These are phyloP conservation scores for Dynastes hyllus DNA, from an alignment of 2,888 invertebrate genomes.

Conservation along the genomic window DNA sequence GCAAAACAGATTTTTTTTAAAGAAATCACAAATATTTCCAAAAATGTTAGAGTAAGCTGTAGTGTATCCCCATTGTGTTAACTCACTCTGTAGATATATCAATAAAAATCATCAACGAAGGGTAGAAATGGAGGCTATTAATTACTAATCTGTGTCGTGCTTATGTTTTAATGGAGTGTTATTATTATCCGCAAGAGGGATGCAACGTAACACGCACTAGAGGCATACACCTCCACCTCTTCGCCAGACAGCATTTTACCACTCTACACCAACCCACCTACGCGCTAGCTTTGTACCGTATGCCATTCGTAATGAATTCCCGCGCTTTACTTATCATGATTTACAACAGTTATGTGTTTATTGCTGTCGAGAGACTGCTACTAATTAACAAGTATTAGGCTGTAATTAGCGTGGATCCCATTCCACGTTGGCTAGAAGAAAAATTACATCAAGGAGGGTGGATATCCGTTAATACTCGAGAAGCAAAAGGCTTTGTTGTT, in stretches of 20 bases:
- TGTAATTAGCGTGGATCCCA: conserved; percentile 60
- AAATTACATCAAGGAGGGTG: conserved; percentile 51
- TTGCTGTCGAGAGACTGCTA: conserved; percentile 61
- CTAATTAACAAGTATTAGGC: conserved; percentile 64
- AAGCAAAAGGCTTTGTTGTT: too few relatives aligned
- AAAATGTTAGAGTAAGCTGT: too few relatives aligned
- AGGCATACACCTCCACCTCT: conserved; percentile 58
- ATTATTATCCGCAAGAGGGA: conserved; percentile 63
- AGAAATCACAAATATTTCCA: too few relatives aligned
- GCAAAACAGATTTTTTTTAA: too few relatives aligned
- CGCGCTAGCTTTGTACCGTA: conserved; percentile 17
- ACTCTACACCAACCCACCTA: conserved; percentile 25
- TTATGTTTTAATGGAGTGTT: conserved; percentile 66
- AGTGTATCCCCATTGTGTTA: too few relatives aligned
- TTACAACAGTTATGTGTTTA: conserved; percentile 63
- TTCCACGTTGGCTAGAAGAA: conserved; percentile 55
- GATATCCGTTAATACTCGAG: too few relatives aligned
- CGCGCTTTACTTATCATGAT: conserved; percentile 60
- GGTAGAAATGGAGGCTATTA: conserved; percentile 59
- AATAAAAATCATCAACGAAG: conserved; percentile 46
- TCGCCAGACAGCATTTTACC: background rate
- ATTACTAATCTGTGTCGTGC: conserved; percentile 65
- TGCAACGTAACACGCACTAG: conserved; percentile 52
- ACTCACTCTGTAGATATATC: too few relatives aligned
- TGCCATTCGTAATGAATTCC: conserved; percentile 57